Base-by-base conservation (phyloP, 2,888 invertebrate genomes). In the Caenorhabditis sp. region DNA sequence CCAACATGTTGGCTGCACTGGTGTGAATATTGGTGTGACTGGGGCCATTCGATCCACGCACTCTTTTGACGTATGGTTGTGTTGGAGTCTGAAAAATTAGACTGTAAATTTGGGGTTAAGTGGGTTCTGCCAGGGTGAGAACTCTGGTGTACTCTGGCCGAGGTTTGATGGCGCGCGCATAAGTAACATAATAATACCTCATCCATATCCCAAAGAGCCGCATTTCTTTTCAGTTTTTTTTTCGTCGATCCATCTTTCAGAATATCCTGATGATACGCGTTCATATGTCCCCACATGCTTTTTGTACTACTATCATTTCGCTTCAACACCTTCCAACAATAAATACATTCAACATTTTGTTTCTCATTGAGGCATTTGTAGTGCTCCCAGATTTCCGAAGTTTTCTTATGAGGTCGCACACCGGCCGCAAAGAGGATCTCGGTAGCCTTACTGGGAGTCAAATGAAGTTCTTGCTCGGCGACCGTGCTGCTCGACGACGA, bases 211-310 rank as follows among this genome's bases (percentile, higher is more conserved):
- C 63, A 17, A 17, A 59, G 50, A 2, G 25, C 52, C 61, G n/a
- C 63, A 43, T 72, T 58, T 63, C 77, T 60, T 21, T 73, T 73
- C 26, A 73, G 54, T 67, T 82, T 83, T 62, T 78, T 74, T n/a
- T 70, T 66, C 12, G 77, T 78, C 14, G 79, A 72, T 31, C 76
- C 77, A 52, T 78, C 77, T 20, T 70, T 77, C 26, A 84, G 67
- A 50, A 81, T 66, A 57, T 83, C 84, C 38, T 73, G 73, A 69
- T 84, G 84, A 57, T 80, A 82, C 17, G 83, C 81, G 50, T 82
- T 82, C 78, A 84, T 77, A 60, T 84, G 84, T 20, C 84, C 84
- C 84, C 84, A 84, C 84, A 84, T 84, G 49, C 76, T 77, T 54
- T 84, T 84, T 10, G 84, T 84, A 12, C 81, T 81, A 31, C 78